Evolutionary conservation across 2,113 vertebrate species (phyloP), one percentile per base, ranked within the genome.

Genomic region (Sterna hirundo): DNA sequence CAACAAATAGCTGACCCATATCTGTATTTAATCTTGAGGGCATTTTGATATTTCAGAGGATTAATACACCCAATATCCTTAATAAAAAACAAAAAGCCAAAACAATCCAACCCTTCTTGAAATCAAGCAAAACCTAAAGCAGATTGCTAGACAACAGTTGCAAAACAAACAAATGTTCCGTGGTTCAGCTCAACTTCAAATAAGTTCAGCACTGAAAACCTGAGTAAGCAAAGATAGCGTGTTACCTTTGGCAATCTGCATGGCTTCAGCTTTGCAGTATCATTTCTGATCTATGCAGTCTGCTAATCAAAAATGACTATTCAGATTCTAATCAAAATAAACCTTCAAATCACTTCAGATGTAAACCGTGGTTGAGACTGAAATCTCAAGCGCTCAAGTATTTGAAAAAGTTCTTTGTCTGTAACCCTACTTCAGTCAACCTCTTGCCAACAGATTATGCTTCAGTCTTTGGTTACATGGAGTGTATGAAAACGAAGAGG

Each of bases 221-320:
- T 94, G 94, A 93, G 69, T 91, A 95, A 94, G 94, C 94, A 94
- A 77, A 94, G 91, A 83, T 5, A 61, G 68, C 1, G 30, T 94
- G 92, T 97, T 96, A 94, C 88, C 88, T 95, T 96, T 96, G 95
- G 95, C 96, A 95, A 61, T 32, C 61, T 62, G 22, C 42, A n/a
- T 27, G 32, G 54, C 70, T 83, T 85, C 74, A 65, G 58, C 46
- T 93, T 70, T 77, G 58, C 75, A 65, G 14, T 91, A 95, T 94
- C 32, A 51, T 66, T 93, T 91, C 86, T 91, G 84, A 95, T 94
- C 94, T 93, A 25, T 51, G 58, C 72, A 91, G 71, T 42, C 74
- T 93, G 61, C 49, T 96, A 94, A 96, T 96, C 80, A 91, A 89
- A 95, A 94, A 57, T 61, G 77, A 93, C 86, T 93, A 79, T 70